These are phyloP conservation scores for Strigamia crassipes DNA, from an alignment of 2,888 invertebrate genomes.

Conservation along the genomic window DNA sequence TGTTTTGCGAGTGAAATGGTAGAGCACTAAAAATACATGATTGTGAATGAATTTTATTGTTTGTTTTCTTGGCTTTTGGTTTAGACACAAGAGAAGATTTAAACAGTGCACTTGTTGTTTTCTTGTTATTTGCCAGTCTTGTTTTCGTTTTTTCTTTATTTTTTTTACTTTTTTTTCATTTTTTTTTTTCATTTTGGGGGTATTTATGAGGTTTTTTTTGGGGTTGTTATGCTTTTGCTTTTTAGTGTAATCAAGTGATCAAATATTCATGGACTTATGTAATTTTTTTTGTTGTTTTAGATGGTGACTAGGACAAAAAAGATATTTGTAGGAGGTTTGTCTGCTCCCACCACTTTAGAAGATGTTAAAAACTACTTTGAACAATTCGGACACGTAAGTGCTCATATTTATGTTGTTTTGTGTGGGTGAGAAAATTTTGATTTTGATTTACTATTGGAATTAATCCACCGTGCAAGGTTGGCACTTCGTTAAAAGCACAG, in stretches of 20 bases:
- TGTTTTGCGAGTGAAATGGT: not conserved
- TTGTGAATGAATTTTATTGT: not conserved
- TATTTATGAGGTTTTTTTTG: not conserved
- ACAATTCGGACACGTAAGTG: conserved; percentile 98
- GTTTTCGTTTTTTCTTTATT: not conserved
- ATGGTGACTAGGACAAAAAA: conserved; percentile 99
- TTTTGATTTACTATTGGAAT: not conserved
- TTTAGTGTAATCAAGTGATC: not conserved
- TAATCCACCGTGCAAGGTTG: not conserved
- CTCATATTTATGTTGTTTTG: not conserved
- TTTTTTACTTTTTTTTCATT: not conserved
- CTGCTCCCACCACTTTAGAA: conserved; percentile 98
- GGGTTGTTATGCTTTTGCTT: not conserved
- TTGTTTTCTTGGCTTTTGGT: not conserved
- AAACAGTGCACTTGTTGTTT: not conserved
- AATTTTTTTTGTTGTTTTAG: conserved; percentile 66
- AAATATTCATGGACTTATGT: not conserved
- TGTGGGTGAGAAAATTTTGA: not conserved
- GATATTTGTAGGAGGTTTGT: conserved; percentile 99
- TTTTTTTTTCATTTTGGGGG: not conserved
- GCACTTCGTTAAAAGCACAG: no score
- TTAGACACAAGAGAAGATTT: not conserved
- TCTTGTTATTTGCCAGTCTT: not conserved
- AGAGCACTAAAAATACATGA: not conserved
- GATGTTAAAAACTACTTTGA: conserved; percentile 99